Percentiles rank a stretch among this genome's conserved stretches.
These are phyloP conservation scores for Chrysemys picta DNA, from an alignment of 2,113 vertebrate genomes.

Conservation along the genomic window DNA sequence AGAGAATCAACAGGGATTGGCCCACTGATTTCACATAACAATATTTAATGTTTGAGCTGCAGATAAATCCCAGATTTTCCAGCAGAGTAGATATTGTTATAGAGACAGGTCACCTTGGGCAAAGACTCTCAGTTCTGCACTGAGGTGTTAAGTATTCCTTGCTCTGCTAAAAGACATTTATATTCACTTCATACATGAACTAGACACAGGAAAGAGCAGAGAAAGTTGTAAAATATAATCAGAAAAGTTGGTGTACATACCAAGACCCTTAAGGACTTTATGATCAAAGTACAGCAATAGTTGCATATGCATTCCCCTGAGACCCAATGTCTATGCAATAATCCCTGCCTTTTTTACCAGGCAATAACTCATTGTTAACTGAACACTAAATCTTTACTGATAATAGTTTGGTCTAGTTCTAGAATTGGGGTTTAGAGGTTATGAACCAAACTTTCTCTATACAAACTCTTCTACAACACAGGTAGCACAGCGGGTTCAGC, in stretches of 20 bases:
- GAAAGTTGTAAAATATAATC: constrained; percentile 60
- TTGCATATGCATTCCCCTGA: constrained; percentile 24
- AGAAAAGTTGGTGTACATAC: constrained; percentile 11
- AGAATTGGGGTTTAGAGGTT: not conserved
- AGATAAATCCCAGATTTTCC: not conserved
- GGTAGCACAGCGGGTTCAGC: not conserved
- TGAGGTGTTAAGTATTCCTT: not conserved
- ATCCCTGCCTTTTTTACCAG: constrained; percentile 25
- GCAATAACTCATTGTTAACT: constrained; percentile 28
- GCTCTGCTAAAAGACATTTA: not conserved
- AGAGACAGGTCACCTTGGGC: not conserved
- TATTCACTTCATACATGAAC: not conserved
- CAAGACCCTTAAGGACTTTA: not conserved
- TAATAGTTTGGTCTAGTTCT: not conserved
- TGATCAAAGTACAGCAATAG: constrained; percentile 52
- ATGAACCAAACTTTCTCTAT: not conserved
- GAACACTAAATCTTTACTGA: constrained; percentile 11
- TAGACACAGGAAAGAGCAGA: constrained; percentile 17
- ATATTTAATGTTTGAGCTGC: not conserved
- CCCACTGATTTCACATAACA: constrained; percentile 1
- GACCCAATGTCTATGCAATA: constrained; percentile 22
- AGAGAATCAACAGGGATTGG: not conserved
- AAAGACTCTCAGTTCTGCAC: not conserved
- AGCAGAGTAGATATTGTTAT: not conserved
- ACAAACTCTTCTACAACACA: not conserved